Base-by-base conservation (phyloP, 1,140 invertebrate species). In the Tachypleus tridentatus region DNA sequence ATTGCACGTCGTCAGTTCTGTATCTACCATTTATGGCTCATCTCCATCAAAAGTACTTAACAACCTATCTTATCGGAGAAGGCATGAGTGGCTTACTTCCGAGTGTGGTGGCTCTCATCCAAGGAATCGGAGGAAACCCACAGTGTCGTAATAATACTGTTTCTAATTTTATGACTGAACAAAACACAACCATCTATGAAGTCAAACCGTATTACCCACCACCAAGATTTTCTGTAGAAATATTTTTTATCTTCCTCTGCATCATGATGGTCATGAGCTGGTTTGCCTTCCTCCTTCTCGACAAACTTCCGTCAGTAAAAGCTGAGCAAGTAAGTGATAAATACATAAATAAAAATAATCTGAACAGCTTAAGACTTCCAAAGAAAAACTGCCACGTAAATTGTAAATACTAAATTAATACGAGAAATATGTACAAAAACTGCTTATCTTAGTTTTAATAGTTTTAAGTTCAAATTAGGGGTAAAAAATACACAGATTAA, bases 11-110 rank as follows among this genome's bases (percentile, higher is more conserved):
- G 69, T 93, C 93, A 0, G 91, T 97, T 49, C 78, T 84, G 1
- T 97, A 93, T 73, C 85, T 94, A 72, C 93, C 93, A 0, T 96
- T 89, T 74, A 88, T 97, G 85, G 83, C 88, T 54, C 80, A 85
- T 60, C 94, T 89, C 69, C 83, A 87, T 71, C 64, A 73, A 10
- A 82, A 86, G 47, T 95, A 86, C 71, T 76, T 87, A 62, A 81
- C 81, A 4, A 83, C 84, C 0, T 86, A 83, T 70, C 81, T 85
- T 67, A 77, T 87, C 10, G 86, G 86, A 4, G 85, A 87, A 76
- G 93, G 93, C 0, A 77, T 97, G 0, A 94, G 91, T 74, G 91
- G 92, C 0, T 86, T 97, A 64, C 72, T 96, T 49, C 92, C 94
- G 4, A 91, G 90, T 71, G 76, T 91, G 0, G 79, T 93, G 4